Conservation (phyloP, 2,888 invertebrate species). For the Rhagium mordax region DNA sequence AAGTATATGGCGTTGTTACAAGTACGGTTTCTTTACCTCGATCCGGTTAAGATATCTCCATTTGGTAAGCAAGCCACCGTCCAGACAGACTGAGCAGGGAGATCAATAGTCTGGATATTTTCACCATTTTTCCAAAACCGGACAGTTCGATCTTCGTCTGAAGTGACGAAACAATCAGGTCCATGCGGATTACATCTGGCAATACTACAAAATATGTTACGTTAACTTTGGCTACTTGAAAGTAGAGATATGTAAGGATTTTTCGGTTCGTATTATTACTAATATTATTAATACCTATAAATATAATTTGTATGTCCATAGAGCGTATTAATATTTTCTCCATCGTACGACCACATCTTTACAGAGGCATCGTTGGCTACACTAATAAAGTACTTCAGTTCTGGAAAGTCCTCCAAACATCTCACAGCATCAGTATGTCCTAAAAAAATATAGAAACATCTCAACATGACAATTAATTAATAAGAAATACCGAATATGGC, state of each 20-base stretch:
- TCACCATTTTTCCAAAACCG: constrained; percentile 83
- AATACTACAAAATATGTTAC: constrained; percentile 70
- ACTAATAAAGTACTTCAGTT: constrained; percentile 85
- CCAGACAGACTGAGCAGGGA: constrained; percentile 95
- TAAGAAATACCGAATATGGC: no score
- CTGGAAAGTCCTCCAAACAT: constrained; percentile 79
- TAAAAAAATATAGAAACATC: constrained; percentile 21
- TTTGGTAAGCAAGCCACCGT: constrained; percentile 84
- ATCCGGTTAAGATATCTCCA: constrained; percentile 91
- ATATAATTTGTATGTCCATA: constrained; percentile 92
- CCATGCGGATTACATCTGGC: constrained; percentile 73
- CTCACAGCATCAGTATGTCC: constrained; percentile 96
- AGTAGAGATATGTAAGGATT: no score
- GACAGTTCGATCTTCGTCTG: constrained; percentile 91
- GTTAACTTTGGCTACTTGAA: no score
- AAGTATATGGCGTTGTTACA: not conserved
- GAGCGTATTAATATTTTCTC: constrained; percentile 83
- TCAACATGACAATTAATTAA: no score
- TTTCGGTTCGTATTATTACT: no score
- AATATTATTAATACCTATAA: no score
- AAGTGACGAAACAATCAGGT: constrained; percentile 81
- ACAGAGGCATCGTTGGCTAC: constrained; percentile 94
- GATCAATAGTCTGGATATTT: constrained; percentile 77
- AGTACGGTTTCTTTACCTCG: constrained; percentile 63
- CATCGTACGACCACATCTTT: constrained; percentile 86